Percentiles rank a stretch among this genome's conserved stretches.
Conservation (phyloP, 1,140 invertebrate genomes). For the Bombus impatiens region DNA sequence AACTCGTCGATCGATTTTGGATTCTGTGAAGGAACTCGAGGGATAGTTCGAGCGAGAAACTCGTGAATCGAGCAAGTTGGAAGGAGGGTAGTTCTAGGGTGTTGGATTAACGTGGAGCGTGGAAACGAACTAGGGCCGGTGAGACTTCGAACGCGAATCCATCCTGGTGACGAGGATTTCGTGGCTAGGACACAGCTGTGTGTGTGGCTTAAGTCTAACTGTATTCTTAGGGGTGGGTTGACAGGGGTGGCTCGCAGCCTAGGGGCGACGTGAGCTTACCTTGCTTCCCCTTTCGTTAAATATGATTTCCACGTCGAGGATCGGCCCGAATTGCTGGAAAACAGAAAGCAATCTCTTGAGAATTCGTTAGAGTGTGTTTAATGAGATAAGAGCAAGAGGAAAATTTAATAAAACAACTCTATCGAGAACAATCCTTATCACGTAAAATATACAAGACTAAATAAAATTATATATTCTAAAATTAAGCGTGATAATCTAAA, state of each 20-base stretch:
- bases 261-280: conserved; percentile 87
- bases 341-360: conserved; percentile 46
- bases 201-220: conserved; percentile 57
- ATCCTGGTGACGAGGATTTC: conserved; percentile 49
- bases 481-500: background rate
- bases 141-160: conserved; percentile 6
- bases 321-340: conserved; percentile 98
- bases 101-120: conserved; percentile 12
- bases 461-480: background rate
- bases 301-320: conserved; percentile 99
- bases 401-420: background rate
- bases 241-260: conserved; percentile 69
- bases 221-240: conserved; percentile 64
- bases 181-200: background rate
- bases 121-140: background rate
- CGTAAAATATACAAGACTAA: background rate
- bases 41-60: background rate
- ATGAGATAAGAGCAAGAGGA: too few species aligned
- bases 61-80: background rate
- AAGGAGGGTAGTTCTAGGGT: background rate
- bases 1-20: background rate
- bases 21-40: background rate
- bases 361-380: background rate
- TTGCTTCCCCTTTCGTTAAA: conserved; percentile 99
- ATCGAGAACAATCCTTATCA: background rate